Evolutionary conservation across 2,888 invertebrate species (phyloP), one percentile per base, ranked within the genome.

Genomic region (Eupithecia insigniata): DNA sequence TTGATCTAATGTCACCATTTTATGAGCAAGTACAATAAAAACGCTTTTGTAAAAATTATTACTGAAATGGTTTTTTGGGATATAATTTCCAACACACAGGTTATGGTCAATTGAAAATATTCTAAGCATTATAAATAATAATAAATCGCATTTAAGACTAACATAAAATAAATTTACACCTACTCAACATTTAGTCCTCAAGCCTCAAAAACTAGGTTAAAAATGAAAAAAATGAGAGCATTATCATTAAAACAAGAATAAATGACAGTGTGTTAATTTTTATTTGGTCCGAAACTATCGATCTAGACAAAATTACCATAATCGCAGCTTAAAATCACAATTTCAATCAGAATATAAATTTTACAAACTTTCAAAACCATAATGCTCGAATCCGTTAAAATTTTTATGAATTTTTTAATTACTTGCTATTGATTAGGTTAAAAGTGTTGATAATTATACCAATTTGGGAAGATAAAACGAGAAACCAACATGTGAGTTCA

Each of bases 381-480:
- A 65, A 68, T 58, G 64, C 43, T 55, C 46, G 28, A 34, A 30
- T 65, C 68, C 64, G 68, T 68, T 68, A 68, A 67, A 36, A 69
- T 22, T 51, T 66, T 67, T 67, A 67, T 61, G 28, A 66, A n/a
- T 46, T 51, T 28, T 55, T 55, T 67, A 66, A 67, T 67, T 67
- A 64, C 67, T 66, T 46, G 61, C 61, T 74, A 72, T 77, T 71
- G 72, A 73, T 77, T 71, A 73, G 67, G 43, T 71, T 65, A 36
- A 46, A 61, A 46, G 39, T 61, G 39, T 36, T 75, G 74, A 72
- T 77, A 74, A 75, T 77, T 75, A 77, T 69, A 77, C 72, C 72
- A 75, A 75, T 77, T 75, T 72, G 34, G 46, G 39, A 70, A 65
- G 68, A 73, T 62, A 36, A 71, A 71, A 67, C 71, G 67, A 74